These are phyloP conservation scores for Drosophila parthenogenetica DNA, from an alignment of 2,888 invertebrate species.

Conservation along the genomic window DNA sequence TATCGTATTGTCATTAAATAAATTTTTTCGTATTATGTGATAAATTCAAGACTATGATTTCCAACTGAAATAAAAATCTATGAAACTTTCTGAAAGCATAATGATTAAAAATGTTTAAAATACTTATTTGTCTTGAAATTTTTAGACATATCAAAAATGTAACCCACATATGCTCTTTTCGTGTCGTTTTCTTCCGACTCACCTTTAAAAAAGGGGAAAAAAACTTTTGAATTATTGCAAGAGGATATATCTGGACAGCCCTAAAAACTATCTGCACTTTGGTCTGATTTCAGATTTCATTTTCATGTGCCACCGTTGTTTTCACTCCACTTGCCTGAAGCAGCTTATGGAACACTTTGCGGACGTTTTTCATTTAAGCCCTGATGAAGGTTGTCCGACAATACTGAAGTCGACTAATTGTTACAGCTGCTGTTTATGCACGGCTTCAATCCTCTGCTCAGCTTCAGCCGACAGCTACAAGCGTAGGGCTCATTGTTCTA, in stretches of 20 bases:
- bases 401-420: constrained; percentile 67
- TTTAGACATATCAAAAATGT: neutral
- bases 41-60: constrained; percentile 4
- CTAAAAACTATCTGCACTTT: neutral
- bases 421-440: constrained; percentile 66
- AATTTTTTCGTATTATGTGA: neutral
- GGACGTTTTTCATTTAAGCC: constrained; percentile 51
- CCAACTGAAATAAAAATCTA: neutral
- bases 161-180: constrained; percentile 5
- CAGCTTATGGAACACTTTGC: constrained; percentile 67
- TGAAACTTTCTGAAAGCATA: too few relatives aligned
- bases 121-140: neutral
- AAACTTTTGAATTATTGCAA: constrained; percentile 3
- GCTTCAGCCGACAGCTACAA: constrained; percentile 47
- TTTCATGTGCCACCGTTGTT: constrained; percentile 38
- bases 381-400: constrained; percentile 66
- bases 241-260: neutral
- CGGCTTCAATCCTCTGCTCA: constrained; percentile 24
- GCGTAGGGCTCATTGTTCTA: constrained; percentile 49
- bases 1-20: constrained; percentile 3
- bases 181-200: neutral
- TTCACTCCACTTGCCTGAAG: constrained; percentile 39
- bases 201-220: neutral
- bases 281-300: constrained; percentile 5
- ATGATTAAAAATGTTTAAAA: too few relatives aligned